Evolutionary conservation across 2,113 vertebrate genomes (phyloP).

Genomic region (Rhabdornis inornatus): DNA sequence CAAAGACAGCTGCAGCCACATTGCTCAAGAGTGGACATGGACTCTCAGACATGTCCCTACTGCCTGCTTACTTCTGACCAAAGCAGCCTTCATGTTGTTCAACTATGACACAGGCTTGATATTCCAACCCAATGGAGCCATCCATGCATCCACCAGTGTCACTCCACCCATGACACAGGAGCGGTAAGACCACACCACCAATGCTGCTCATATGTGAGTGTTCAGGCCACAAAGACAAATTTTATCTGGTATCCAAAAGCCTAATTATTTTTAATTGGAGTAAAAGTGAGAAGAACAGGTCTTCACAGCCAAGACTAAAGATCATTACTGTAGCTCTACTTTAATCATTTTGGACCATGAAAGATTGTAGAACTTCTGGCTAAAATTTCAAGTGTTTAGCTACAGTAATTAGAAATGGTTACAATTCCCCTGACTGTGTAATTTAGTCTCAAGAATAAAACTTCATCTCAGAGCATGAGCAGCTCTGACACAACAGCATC

Average conservation of each 20-base stretch:
- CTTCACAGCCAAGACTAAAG: background rate
- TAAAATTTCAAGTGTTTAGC: conserved; percentile 8
- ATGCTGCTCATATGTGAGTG: rapidly evolving
- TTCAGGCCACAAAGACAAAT: background rate
- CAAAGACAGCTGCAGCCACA: background rate
- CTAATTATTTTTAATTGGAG: background rate
- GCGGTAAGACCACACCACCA: background rate
- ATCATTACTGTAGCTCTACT: background rate
- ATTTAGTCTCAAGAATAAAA: conserved; percentile 17
- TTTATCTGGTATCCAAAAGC: background rate
- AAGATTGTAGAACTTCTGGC: background rate
- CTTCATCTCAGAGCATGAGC: background rate
- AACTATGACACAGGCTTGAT: background rate
- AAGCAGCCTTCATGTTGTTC: background rate
- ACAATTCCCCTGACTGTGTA: background rate
- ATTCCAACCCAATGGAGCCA: background rate
- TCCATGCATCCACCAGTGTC: background rate
- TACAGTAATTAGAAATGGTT: background rate
- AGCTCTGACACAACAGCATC: background rate
- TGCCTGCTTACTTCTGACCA: background rate
- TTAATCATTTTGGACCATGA: background rate
- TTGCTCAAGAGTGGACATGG: rapidly evolving
- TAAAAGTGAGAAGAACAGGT: background rate
- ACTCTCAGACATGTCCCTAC: background rate
- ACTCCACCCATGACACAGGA: background rate